A percentile compares a stretch with the other conserved stretches of the same genome.
These are phyloP conservation scores for Neomicropteryx cornuta DNA, from an alignment of 1,140 invertebrate species.

Conservation along the genomic window DNA sequence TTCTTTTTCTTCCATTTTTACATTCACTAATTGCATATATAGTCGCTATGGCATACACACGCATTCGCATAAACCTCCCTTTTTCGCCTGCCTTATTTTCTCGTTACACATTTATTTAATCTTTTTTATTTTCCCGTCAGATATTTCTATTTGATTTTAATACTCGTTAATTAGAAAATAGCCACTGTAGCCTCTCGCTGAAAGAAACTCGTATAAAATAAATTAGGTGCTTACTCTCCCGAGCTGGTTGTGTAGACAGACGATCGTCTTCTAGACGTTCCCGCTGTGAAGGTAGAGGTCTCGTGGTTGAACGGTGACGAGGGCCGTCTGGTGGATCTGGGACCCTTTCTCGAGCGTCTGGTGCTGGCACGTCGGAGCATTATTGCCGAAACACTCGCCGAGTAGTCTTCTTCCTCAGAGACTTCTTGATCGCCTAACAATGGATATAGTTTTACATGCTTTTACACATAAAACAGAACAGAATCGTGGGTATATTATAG, in stretches of 20 bases:
- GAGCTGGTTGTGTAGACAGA: slow-evolving; percentile 77
- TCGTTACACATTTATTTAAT: too few relatives aligned
- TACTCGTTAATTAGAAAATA: too few relatives aligned
- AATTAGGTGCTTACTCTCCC: slow-evolving; percentile 55
- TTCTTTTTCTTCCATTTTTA: too few relatives aligned
- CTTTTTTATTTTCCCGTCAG: too few relatives aligned
- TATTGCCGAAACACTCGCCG: slow-evolving; percentile 67
- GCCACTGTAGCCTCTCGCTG: slow-evolving; percentile 1
- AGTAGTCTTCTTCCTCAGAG: slow-evolving; percentile 68
- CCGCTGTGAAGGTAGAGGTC: slow-evolving; percentile 13
- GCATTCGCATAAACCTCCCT: too few relatives aligned
- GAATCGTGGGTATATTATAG: too few relatives aligned
- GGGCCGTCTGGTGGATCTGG: slow-evolving; percentile 44
- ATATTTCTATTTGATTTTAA: too few relatives aligned
- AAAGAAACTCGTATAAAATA: background rate
- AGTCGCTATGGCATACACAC: too few relatives aligned
- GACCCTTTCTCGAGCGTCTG: slow-evolving; percentile 46
- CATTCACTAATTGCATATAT: too few relatives aligned
- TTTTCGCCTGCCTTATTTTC: too few relatives aligned
- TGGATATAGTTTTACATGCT: background rate
- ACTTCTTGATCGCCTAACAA: slow-evolving; percentile 25
- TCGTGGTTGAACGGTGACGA: slow-evolving; percentile 61
- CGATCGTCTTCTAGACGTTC: slow-evolving; percentile 47
- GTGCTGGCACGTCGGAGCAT: slow-evolving; percentile 60
- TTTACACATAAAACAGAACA: too few relatives aligned